phyloP scores from a whole-genome alignment of 2,888 invertebrate species.

The Tortrix viridana region DNA sequence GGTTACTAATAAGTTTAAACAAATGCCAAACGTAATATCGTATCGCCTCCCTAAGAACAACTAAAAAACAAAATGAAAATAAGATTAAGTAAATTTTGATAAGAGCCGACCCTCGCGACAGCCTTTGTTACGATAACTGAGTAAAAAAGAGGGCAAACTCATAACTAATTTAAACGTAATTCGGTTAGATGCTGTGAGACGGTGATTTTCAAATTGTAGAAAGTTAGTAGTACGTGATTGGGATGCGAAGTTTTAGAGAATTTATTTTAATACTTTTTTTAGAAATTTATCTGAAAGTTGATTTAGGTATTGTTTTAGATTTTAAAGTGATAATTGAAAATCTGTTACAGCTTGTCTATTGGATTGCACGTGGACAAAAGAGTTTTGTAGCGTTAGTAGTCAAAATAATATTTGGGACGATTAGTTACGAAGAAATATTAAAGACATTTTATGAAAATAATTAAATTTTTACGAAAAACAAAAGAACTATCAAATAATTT shows the following conservation, averaged over 20 bases:
- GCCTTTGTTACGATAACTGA: slow-evolving; percentile 40
- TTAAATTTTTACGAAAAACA: too few species aligned
- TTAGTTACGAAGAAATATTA: too few species aligned
- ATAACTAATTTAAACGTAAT: slow-evolving; percentile 51
- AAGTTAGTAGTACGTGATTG: slow-evolving; percentile 32
- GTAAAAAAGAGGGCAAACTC: slow-evolving; percentile 41
- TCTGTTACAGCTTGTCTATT: too few species aligned
- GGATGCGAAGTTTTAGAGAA: slow-evolving; percentile 23
- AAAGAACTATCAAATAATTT: too few species aligned
- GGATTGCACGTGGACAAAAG: too few species aligned
- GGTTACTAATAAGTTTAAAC: neutral
- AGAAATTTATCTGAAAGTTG: neutral
- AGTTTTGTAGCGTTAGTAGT: too few species aligned
- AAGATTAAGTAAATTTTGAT: slow-evolving; percentile 41
- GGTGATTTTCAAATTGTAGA: slow-evolving; percentile 41
- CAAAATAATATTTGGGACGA: neutral
- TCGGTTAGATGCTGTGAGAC: slow-evolving; percentile 43
- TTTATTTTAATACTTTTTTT: slow-evolving; percentile 23
- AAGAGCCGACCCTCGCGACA: slow-evolving; percentile 20
- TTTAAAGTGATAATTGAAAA: too few species aligned
- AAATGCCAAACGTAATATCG: neutral
- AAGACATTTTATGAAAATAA: too few species aligned
- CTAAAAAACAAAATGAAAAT: slow-evolving; percentile 32
- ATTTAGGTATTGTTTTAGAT: neutral
- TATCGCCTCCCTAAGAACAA: neutral